Conservation (phyloP, 2,888 invertebrate species). For the Esperia sulphurella region DNA sequence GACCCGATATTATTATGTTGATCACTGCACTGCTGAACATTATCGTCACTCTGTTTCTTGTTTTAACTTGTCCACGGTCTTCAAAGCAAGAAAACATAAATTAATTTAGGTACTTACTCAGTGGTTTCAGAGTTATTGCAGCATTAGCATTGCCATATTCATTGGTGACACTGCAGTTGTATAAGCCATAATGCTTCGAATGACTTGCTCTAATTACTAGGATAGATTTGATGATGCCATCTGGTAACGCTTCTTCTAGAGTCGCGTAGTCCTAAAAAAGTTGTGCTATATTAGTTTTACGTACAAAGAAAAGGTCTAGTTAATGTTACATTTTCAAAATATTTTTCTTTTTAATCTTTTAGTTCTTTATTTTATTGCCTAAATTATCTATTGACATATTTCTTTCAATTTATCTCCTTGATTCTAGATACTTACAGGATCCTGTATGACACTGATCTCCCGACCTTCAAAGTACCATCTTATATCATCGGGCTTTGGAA, state of each 20-base stretch:
- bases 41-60: no score
- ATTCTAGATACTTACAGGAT: constrained; percentile 71
- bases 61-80: no score
- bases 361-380: no score
- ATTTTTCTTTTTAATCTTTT: not conserved
- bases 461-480: constrained; percentile 92
- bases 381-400: not conserved
- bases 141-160: constrained; percentile 92
- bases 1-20: no score
- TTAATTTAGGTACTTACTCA: constrained; percentile 83
- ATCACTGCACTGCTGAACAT: no score
- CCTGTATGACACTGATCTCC: constrained; percentile 84
- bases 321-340: not conserved
- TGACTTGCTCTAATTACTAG: constrained; percentile 91
- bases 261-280: constrained; percentile 82
- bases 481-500: constrained; percentile 92
- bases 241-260: constrained; percentile 84
- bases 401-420: not conserved
- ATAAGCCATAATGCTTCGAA: constrained; percentile 92
- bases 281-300: not conserved
- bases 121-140: constrained; percentile 89
- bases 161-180: constrained; percentile 96
- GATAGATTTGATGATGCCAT: constrained; percentile 88
- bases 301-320: not conserved
- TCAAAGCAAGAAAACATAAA: no score